These are phyloP conservation scores for Paramormyrops hopkinsi DNA, from an alignment of 2,797 vertebrate species.

Conservation along the genomic window DNA sequence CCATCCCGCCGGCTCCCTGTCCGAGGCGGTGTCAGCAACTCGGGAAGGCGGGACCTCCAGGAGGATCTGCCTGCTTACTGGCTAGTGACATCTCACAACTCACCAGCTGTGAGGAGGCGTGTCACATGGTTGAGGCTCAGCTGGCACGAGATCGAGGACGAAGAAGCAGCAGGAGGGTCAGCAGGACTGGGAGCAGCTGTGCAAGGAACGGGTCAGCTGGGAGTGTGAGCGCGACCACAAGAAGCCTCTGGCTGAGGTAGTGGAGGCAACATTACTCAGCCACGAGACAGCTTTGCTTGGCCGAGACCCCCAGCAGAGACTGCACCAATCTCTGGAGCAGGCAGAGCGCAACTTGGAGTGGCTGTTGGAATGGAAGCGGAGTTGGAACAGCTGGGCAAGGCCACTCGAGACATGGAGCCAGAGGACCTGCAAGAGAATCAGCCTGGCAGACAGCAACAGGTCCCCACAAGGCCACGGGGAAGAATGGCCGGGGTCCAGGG, in stretches of 20 bases:
- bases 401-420: background rate
- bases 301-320: background rate
- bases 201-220: background rate
- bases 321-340: background rate
- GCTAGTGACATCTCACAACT: background rate
- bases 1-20: background rate
- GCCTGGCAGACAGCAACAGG: background rate
- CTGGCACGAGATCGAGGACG: background rate
- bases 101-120: background rate
- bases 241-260: background rate
- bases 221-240: background rate
- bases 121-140: background rate
- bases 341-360: background rate
- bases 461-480: background rate
- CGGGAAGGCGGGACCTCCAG: background rate
- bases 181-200: background rate
- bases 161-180: background rate
- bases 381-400: background rate
- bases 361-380: background rate
- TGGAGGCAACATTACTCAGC: background rate
- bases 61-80: background rate
- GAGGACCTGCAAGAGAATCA: background rate
- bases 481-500: background rate
- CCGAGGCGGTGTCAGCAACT: background rate
- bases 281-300: background rate